Percentiles rank a stretch among this genome's conserved stretches.
Conservation (phyloP, 2,888 invertebrate genomes). For the Desoria tigrina region DNA sequence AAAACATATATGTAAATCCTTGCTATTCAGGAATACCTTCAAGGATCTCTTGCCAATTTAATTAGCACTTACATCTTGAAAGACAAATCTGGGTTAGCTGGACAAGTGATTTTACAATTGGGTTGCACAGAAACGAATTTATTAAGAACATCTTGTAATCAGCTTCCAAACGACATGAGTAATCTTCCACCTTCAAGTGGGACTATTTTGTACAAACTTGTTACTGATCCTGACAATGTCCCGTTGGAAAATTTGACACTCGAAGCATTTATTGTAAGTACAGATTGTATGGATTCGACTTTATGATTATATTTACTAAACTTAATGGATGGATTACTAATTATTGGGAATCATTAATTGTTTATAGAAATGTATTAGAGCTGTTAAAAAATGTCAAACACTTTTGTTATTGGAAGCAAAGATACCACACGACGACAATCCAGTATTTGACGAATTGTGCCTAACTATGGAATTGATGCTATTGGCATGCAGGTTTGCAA, state of each 20-base stretch:
- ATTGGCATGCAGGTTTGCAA: constrained; percentile 59
- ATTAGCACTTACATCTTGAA: constrained; percentile 62
- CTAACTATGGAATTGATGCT: constrained; percentile 66
- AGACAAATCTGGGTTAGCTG: constrained; percentile 59
- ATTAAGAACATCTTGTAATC: constrained; percentile 60
- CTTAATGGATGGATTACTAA: constrained; percentile 5
- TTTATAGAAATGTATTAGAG: constrained; percentile 62
- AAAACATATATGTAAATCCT: not conserved
- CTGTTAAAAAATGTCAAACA: constrained; percentile 62
- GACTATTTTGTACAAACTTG: constrained; percentile 63
- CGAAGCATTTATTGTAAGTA: constrained; percentile 63
- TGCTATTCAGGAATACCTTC: constrained; percentile 58
- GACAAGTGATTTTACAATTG: constrained; percentile 62
- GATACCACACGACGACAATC: constrained; percentile 56
- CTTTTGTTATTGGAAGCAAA: constrained; percentile 57
- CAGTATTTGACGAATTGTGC: constrained; percentile 62
- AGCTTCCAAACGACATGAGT: constrained; percentile 59
- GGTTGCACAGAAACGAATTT: constrained; percentile 64
- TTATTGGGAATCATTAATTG: constrained; percentile 10
- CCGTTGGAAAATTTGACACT: constrained; percentile 63
- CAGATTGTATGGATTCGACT: no score
- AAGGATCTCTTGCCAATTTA: constrained; percentile 60
- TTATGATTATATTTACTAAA: not conserved
- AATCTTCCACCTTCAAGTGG: constrained; percentile 63
- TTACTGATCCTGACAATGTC: constrained; percentile 65